These are phyloP conservation scores for Automeris io DNA, from an alignment of 2,888 invertebrate genomes.

Conservation along the genomic window DNA sequence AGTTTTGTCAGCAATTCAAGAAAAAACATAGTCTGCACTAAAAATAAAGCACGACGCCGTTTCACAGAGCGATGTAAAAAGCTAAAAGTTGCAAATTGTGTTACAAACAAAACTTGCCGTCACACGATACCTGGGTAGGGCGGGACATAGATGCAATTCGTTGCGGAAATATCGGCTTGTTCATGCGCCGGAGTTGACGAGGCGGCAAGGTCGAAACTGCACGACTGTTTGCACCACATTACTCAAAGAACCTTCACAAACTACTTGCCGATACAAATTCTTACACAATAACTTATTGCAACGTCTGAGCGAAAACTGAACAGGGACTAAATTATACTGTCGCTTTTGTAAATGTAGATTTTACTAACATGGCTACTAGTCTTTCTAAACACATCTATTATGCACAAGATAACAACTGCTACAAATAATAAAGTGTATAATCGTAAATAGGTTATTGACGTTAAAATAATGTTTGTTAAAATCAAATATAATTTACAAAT, in stretches of 20 bases:
- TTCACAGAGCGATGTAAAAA: neutral
- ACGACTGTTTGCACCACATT: conserved; percentile 35
- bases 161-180: conserved; percentile 52
- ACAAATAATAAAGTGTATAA: conserved; percentile 20
- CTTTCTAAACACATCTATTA: conserved; percentile 28
- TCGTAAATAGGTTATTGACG: conserved; percentile 47
- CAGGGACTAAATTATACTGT: conserved; percentile 19
- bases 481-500: conserved; percentile 28
- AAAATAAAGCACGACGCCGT: neutral
- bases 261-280: conserved; percentile 12
- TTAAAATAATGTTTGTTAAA: conserved; percentile 46
- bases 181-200: conserved; percentile 56
- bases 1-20: neutral
- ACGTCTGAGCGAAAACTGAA: conserved; percentile 31
- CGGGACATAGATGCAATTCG: conserved; percentile 52
- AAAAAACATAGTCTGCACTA: neutral
- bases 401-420: conserved; percentile 32
- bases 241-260: conserved; percentile 26
- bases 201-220: conserved; percentile 61
- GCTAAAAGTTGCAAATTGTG: neutral
- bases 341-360: conserved; percentile 23
- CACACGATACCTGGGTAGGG: conserved; percentile 46
- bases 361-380: conserved; percentile 19
- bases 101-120: conserved; percentile 5
- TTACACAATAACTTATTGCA: conserved; percentile 30